These are phyloP conservation scores for Eptesicus fuscus DNA, from an alignment of 2,113 vertebrate species.

Conservation along the genomic window DNA sequence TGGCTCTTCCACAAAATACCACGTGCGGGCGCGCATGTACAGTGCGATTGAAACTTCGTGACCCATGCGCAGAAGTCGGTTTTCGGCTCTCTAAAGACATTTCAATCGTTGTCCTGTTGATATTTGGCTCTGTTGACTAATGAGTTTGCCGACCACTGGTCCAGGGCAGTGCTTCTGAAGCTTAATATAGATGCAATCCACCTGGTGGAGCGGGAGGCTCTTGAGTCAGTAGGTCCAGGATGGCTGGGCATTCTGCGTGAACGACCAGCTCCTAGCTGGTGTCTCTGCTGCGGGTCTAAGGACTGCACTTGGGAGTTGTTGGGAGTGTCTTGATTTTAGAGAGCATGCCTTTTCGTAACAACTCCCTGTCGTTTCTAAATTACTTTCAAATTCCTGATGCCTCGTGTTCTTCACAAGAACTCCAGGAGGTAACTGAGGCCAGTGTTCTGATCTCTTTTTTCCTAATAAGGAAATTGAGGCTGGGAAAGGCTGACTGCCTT, in stretches of 20 bases:
- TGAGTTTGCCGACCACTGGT: no score
- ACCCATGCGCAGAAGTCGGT: no score
- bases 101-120: no score
- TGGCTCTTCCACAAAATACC: no score
- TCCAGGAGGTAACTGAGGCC: not conserved
- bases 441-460: not conserved
- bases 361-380: not conserved
- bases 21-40: no score
- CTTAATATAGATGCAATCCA: not conserved
- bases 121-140: no score
- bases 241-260: not conserved
- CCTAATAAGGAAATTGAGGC: not conserved
- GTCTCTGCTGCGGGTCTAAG: not conserved
- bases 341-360: not conserved
- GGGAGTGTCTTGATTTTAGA: not conserved
- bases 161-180: not conserved
- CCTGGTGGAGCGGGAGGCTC: not conserved
- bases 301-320: not conserved
- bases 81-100: no score
- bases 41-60: no score
- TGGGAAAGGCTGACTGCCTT: not conserved
- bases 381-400: not conserved
- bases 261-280: not conserved
- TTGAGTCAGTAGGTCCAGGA: not conserved
- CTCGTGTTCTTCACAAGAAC: not conserved